Evolutionary conservation across 2,113 vertebrate species (phyloP).

Genomic region (Raja brachyura): DNA sequence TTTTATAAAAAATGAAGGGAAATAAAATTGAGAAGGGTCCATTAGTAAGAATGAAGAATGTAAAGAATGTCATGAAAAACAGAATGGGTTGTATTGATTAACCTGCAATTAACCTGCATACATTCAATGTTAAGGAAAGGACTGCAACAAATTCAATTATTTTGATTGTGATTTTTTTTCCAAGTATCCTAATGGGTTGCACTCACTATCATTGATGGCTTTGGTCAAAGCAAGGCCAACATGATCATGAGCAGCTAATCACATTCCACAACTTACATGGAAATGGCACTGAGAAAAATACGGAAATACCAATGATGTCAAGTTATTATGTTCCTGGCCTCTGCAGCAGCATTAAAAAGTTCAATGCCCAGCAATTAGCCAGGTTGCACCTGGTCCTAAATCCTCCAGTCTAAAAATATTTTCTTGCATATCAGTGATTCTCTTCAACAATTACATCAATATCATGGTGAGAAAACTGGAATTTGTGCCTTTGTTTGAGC

Average conservation of each 20-base stretch:
- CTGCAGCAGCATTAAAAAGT: background rate
- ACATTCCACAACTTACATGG: background rate
- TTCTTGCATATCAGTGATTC: background rate
- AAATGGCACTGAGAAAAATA: background rate
- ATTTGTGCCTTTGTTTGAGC: background rate
- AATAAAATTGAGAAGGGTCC: too few species aligned
- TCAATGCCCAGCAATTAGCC: background rate
- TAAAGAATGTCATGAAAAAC: too few species aligned
- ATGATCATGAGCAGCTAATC: background rate
- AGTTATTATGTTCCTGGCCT: background rate
- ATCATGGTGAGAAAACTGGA: background rate
- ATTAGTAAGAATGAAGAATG: too few species aligned
- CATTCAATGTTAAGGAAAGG: too few species aligned
- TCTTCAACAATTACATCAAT: background rate
- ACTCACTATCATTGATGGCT: too few species aligned
- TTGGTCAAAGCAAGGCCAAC: too few species aligned
- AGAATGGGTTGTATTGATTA: too few species aligned
- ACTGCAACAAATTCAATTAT: too few species aligned
- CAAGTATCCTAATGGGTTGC: too few species aligned
- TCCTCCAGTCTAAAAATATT: background rate
- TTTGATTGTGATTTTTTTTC: too few species aligned
- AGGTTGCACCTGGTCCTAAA: background rate
- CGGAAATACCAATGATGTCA: background rate
- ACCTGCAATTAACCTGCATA: too few species aligned
- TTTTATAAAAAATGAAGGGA: too few species aligned